These are phyloP conservation scores for Nebria ingens DNA, from an alignment of 1,140 invertebrate genomes.

Conservation along the genomic window DNA sequence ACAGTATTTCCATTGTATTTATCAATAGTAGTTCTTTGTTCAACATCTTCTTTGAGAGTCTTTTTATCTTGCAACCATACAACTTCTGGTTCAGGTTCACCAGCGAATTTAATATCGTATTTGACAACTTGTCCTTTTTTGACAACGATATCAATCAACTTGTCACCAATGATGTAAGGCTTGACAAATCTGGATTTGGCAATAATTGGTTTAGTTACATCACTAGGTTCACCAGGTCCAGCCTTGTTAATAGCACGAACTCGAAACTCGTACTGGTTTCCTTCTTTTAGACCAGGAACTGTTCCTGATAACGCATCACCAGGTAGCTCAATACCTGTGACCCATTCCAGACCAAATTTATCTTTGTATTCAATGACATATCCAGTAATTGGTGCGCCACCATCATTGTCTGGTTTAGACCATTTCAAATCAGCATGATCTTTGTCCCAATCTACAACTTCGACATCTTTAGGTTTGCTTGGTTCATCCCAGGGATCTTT, in stretches of 20 bases:
- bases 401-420: conserved; percentile 80
- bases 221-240: conserved; percentile 88
- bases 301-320: conserved; percentile 66
- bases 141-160: conserved; percentile 73
- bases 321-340: conserved; percentile 64
- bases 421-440: conserved; percentile 90
- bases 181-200: conserved; percentile 94
- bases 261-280: conserved; percentile 91
- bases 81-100: conserved; percentile 88
- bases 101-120: conserved; percentile 88
- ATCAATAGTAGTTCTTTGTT: conserved; percentile 70
- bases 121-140: conserved; percentile 90
- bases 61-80: conserved; percentile 66
- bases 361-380: conserved; percentile 92
- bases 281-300: conserved; percentile 86
- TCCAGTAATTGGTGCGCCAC: conserved; percentile 87
- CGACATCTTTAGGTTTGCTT: conserved; percentile 79
- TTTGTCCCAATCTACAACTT: conserved; percentile 92
- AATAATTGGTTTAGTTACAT: conserved; percentile 88
- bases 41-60: conserved; percentile 55
- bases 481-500: conserved; percentile 99
- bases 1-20: conserved; percentile 86
- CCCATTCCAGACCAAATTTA: conserved; percentile 86
- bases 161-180: conserved; percentile 83
- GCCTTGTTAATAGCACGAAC: conserved; percentile 93